phyloP scores from a whole-genome alignment of 2,888 invertebrate genomes.

The Aricia artaxerxes region DNA sequence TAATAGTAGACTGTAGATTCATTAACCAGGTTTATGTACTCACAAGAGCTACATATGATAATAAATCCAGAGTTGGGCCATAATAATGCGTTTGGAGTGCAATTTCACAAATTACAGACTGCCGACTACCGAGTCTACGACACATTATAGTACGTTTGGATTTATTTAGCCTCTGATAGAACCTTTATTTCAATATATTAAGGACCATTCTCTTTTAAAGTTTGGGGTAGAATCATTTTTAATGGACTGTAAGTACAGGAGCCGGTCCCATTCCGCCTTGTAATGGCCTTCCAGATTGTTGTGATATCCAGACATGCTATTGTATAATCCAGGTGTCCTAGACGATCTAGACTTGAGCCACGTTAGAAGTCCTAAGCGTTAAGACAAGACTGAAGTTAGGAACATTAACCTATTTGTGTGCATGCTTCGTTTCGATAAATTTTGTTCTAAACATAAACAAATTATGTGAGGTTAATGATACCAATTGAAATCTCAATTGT shows the following conservation, averaged over 20 bases:
- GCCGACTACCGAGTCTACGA: slow-evolving; percentile 23
- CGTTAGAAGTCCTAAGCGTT: too few species aligned
- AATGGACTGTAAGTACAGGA: slow-evolving; percentile 31
- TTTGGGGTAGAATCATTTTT: background rate
- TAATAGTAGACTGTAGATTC: too few species aligned
- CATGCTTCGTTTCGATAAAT: too few species aligned
- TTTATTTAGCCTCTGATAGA: background rate
- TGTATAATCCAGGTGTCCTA: slow-evolving; percentile 33
- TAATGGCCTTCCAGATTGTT: slow-evolving; percentile 40
- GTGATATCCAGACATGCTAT: slow-evolving; percentile 39
- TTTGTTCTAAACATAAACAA: too few species aligned
- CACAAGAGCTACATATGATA: background rate
- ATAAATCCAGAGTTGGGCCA: background rate
- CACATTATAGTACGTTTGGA: slow-evolving; percentile 6
- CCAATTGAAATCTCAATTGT: too few species aligned
- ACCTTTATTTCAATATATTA: background rate
- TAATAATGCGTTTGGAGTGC: slow-evolving; percentile 17
- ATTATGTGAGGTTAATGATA: too few species aligned
- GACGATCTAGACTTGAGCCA: background rate
- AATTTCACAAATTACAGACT: slow-evolving; percentile 32
- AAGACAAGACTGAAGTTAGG: too few species aligned
- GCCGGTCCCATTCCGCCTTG: slow-evolving; percentile 40
- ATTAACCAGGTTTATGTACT: background rate
- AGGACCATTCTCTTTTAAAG: background rate
- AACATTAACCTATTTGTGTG: too few species aligned